Evolutionary conservation across 2,113 vertebrate genomes (phyloP).

Genomic region (Nothobranchius kuhntae): DNA sequence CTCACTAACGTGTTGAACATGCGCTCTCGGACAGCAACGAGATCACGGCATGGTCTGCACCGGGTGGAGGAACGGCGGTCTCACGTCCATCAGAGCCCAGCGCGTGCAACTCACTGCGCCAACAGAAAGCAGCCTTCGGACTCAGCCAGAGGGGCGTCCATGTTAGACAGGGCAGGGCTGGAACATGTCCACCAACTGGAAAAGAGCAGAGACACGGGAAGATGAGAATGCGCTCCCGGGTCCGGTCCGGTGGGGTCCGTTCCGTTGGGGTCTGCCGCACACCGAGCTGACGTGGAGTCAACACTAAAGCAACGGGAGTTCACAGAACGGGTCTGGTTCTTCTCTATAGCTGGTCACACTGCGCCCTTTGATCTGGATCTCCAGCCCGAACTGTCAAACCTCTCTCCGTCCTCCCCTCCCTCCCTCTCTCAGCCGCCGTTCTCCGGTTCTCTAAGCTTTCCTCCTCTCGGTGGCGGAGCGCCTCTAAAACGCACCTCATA

Average conservation of each 20-base stretch:
- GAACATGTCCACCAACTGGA: constrained; percentile 88
- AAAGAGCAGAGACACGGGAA: constrained; percentile 65
- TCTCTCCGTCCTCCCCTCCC: neutral
- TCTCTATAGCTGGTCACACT: constrained; percentile 78
- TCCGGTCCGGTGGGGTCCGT: no score
- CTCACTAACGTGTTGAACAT: constrained; percentile 41
- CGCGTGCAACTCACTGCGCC: constrained; percentile 96
- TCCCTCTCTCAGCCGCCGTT: constrained; percentile 14
- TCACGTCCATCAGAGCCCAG: constrained; percentile 84
- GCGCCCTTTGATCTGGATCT: constrained; percentile 66
- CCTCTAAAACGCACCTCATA: constrained; percentile 31
- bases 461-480: constrained; percentile 33
- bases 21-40: constrained; percentile 77
- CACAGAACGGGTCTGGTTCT: constrained; percentile 56
- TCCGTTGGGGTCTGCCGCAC: constrained; percentile 81
- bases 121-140: constrained; percentile 88
- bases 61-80: constrained; percentile 79
- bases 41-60: constrained; percentile 95
- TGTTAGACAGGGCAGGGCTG: constrained; percentile 87
- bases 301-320: constrained; percentile 72
- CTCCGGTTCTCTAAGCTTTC: constrained; percentile 43
- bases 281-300: constrained; percentile 90
- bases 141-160: constrained; percentile 93
- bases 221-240: constrained; percentile 46
- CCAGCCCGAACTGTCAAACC: constrained; percentile 43